These are phyloP conservation scores for Portunus trituberculatus DNA, from an alignment of 1,140 invertebrate species.

Conservation along the genomic window DNA sequence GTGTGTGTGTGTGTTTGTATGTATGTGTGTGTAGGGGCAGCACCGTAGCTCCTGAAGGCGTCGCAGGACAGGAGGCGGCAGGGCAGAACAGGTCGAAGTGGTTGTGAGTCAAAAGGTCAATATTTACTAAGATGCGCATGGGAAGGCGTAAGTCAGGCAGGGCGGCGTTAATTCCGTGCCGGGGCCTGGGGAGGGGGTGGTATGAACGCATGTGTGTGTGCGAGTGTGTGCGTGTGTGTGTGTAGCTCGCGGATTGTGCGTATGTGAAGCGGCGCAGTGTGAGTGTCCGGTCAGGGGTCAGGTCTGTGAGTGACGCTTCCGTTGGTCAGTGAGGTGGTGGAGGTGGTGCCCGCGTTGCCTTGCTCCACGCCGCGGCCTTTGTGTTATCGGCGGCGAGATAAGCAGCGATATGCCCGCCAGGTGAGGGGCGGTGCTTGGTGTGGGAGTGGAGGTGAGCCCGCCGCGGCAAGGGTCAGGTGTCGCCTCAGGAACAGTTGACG, in stretches of 20 bases:
- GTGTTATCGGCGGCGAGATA: neutral
- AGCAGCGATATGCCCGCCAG: neutral
- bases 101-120: neutral
- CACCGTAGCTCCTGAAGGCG: neutral
- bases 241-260: neutral
- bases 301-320: neutral
- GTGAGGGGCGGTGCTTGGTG: neutral
- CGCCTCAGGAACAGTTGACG: neutral
- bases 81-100: neutral
- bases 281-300: neutral
- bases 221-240: no score
- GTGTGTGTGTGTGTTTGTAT: slow-evolving; percentile 36
- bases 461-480: neutral
- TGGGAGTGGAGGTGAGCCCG: neutral
- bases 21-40: neutral
- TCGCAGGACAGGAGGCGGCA: neutral
- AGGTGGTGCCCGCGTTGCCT: neutral
- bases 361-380: neutral
- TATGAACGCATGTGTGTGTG: neutral
- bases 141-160: neutral
- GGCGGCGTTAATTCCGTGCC: neutral
- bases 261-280: neutral
- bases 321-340: neutral
- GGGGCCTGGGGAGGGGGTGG: neutral
- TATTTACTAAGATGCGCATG: neutral